Evolutionary conservation across 2,888 invertebrate species (phyloP).

Genomic region (Drosophila yooni): DNA sequence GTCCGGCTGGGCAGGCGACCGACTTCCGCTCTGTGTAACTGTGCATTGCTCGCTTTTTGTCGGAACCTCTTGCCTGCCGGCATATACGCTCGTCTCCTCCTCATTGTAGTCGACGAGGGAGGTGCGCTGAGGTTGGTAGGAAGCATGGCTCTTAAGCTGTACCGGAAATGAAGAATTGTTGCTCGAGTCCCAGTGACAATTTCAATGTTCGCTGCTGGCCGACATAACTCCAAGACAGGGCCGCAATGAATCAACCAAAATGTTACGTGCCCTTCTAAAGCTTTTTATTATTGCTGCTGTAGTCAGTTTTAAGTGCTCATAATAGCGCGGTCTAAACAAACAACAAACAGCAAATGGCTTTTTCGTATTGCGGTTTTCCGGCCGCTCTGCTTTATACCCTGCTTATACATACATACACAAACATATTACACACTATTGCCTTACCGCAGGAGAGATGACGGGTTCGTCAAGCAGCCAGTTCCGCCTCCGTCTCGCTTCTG

Average conservation of each 20-base stretch:
- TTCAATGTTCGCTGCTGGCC: slow-evolving; percentile 49
- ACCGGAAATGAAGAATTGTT: slow-evolving; percentile 81
- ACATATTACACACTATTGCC: slow-evolving; percentile 1
- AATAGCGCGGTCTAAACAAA: slow-evolving; percentile 52
- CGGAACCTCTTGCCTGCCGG: slow-evolving; percentile 10
- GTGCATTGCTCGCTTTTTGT: slow-evolving; percentile 25
- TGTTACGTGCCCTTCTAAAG: slow-evolving; percentile 33
- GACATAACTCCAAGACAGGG: slow-evolving; percentile 51
- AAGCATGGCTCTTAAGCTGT: slow-evolving; percentile 78
- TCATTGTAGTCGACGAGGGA: background rate
- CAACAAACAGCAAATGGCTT: slow-evolving; percentile 67
- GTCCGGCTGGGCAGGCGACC: slow-evolving; percentile 52
- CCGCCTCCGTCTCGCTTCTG: slow-evolving; percentile 11
- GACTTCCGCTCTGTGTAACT: slow-evolving; percentile 65
- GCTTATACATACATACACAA: background rate
- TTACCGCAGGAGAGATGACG: slow-evolving; percentile 25
- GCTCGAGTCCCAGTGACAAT: slow-evolving; percentile 68
- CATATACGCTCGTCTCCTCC: slow-evolving; percentile 16
- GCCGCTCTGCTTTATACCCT: slow-evolving; percentile 22
- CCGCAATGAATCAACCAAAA: slow-evolving; percentile 53
- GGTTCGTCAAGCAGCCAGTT: slow-evolving; percentile 49
- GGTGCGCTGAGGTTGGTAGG: slow-evolving; percentile 44
- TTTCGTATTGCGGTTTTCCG: slow-evolving; percentile 74
- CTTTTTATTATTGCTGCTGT: slow-evolving; percentile 27
- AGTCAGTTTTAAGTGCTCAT: slow-evolving; percentile 71